These are phyloP conservation scores for Patella caerulea DNA, from an alignment of 2,888 invertebrate species.

Conservation along the genomic window DNA sequence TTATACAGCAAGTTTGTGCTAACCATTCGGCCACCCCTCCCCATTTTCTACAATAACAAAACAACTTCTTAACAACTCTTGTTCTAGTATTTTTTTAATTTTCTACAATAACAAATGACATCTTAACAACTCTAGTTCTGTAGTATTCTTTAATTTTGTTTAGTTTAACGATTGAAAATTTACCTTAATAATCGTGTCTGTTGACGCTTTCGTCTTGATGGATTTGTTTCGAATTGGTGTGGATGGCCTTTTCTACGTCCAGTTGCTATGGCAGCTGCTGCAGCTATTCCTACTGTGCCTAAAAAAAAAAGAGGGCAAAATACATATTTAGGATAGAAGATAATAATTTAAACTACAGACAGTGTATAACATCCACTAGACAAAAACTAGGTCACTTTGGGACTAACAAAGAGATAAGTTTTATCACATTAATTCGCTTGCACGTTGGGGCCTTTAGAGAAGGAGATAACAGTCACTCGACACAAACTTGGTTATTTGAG, in stretches of 20 bases:
- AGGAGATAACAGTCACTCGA: no score
- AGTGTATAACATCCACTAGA: no score
- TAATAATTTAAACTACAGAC: not conserved
- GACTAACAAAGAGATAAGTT: no score
- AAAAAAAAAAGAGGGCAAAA: conserved; percentile 29
- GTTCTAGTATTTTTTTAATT: not conserved
- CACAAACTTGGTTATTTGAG: no score
- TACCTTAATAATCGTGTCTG: conserved; percentile 86
- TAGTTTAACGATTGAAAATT: not conserved
- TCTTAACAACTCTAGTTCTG: not conserved
- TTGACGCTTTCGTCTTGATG: conserved; percentile 93
- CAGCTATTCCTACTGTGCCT: conserved; percentile 96
- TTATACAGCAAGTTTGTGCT: no score
- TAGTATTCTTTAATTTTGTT: not conserved
- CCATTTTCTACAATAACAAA: not conserved
- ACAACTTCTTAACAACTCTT: not conserved
- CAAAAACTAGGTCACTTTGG: no score
- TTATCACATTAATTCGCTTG: no score
- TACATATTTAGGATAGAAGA: not conserved
- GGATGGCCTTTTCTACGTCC: conserved; percentile 93
- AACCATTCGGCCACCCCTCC: no score
- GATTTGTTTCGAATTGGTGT: conserved; percentile 97
- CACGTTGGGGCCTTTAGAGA: no score
- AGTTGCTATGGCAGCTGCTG: conserved; percentile 95
- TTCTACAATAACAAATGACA: not conserved